phyloP scores from a whole-genome alignment of 92 coral and sea anemone species.

The Umimayanthus kanabou region DNA sequence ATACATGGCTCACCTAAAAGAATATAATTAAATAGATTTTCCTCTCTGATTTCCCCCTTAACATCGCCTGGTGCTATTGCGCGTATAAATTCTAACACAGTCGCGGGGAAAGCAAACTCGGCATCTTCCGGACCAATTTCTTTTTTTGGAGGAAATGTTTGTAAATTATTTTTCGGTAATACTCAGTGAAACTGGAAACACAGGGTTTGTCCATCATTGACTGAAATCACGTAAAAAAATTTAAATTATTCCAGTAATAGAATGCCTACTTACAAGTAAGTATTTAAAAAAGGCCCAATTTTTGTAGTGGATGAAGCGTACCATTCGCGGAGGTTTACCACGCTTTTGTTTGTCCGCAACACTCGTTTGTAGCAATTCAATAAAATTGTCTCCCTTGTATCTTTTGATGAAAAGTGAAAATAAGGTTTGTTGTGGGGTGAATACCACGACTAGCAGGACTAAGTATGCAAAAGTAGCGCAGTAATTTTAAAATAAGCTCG shows the following conservation, averaged over 20 bases:
- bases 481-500: no score
- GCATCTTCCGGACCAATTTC: background rate
- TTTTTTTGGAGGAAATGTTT: slow-evolving; percentile 15
- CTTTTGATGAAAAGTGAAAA: background rate
- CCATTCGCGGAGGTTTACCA: slow-evolving; percentile 12
- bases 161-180: slow-evolving; percentile 1
- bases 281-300: background rate
- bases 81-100: background rate
- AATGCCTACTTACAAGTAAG: slow-evolving; percentile 9
- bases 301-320: background rate
- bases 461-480: background rate
- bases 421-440: no score
- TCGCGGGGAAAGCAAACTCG: background rate
- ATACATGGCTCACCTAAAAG: background rate
- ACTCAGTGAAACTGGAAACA: slow-evolving; percentile 14
- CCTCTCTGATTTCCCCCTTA: slow-evolving; percentile 1
- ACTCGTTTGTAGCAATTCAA: slow-evolving; percentile 2
- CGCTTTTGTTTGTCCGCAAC: slow-evolving; percentile 14
- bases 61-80: slow-evolving; percentile 3
- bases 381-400: background rate
- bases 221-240: no score
- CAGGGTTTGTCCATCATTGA: slow-evolving; percentile 10
- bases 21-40: background rate
- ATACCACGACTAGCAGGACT: background rate
- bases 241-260: no score